Conservation (phyloP, 2,888 invertebrate species). For the Leptinotarsa juncta region DNA sequence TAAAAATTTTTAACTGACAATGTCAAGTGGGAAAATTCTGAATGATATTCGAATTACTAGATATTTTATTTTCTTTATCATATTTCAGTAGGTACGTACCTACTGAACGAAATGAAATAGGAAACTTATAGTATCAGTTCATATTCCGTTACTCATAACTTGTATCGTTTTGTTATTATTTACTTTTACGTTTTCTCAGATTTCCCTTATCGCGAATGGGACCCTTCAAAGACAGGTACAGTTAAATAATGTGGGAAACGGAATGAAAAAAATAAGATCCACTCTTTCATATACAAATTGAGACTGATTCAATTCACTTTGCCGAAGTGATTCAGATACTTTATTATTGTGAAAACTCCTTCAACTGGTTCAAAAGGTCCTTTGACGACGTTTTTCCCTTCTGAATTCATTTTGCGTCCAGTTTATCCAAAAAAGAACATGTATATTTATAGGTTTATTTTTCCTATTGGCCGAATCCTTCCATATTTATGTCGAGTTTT, state of each 20-base stretch:
- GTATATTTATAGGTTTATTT: neutral
- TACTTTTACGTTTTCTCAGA: no score
- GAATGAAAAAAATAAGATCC: neutral
- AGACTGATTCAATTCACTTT: neutral
- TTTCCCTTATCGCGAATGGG: no score
- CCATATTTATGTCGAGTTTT: neutral
- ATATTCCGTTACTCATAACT: no score
- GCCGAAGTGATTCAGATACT: neutral
- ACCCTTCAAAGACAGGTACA: no score
- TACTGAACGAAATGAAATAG: no score
- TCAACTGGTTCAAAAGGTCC: neutral
- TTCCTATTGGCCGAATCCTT: neutral
- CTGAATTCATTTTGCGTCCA: neutral
- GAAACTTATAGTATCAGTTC: no score
- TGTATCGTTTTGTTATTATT: no score
- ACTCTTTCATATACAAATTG: conserved; percentile 3
- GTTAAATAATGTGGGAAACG: neutral
- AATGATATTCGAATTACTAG: no score
- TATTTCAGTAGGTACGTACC: no score
- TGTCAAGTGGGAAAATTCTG: no score
- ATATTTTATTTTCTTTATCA: no score
- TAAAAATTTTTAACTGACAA: no score
- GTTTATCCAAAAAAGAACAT: neutral
- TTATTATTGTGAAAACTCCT: neutral
- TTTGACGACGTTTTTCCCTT: neutral